These are phyloP conservation scores for Platalea minor DNA, from an alignment of 2,797 vertebrate genomes.

Conservation along the genomic window DNA sequence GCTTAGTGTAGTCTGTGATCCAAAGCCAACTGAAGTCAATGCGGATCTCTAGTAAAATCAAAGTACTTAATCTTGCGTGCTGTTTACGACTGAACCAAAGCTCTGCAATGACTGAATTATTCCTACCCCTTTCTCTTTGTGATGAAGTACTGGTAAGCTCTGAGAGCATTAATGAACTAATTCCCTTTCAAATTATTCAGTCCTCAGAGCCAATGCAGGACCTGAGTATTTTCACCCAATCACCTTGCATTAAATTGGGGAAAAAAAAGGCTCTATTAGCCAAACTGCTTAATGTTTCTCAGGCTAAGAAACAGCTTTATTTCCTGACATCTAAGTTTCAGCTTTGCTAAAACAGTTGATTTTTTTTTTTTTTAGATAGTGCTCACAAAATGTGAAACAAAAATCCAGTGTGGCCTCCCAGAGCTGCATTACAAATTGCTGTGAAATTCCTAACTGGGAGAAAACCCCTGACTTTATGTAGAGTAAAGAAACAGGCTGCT, in stretches of 20 bases:
- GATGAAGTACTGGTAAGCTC: neutral
- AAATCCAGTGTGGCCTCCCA: neutral
- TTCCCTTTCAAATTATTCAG: neutral
- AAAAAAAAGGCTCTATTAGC: neutral
- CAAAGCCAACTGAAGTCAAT: neutral
- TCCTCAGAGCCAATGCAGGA: neutral
- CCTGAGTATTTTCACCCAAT: neutral
- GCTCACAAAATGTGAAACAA: constrained; percentile 8
- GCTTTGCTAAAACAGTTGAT: neutral
- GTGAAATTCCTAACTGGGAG: constrained; percentile 24
- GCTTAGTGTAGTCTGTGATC: neutral
- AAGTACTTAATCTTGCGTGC: neutral
- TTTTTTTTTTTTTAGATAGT: neutral
- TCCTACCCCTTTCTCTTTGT: neutral
- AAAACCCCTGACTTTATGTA: neutral
- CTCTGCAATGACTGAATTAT: neutral
- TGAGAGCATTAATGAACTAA: neutral
- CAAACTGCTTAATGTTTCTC: neutral
- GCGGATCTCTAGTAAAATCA: neutral
- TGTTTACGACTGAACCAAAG: neutral
- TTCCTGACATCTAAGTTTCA: neutral
- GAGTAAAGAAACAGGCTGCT: neutral
- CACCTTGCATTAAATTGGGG: neutral
- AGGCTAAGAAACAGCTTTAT: neutral
- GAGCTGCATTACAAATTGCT: neutral